phyloP scores from a whole-genome alignment of 2,888 invertebrate species.

The Scotopteryx bipunctaria region DNA sequence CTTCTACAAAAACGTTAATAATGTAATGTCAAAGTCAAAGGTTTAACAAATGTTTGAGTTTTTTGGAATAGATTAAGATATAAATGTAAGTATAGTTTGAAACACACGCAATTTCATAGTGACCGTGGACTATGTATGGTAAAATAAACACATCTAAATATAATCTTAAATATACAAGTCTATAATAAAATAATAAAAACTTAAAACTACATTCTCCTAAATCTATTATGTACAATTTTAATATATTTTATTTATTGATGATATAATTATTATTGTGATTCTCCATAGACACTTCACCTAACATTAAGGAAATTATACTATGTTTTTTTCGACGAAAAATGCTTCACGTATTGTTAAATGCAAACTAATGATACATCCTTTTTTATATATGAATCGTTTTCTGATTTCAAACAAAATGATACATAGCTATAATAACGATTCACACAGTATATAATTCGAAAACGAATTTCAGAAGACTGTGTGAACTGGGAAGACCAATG shows the following conservation, averaged over 20 bases:
- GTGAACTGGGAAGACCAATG: too few relatives aligned
- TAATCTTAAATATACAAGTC: slow-evolving; percentile 72
- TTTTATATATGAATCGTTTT: too few relatives aligned
- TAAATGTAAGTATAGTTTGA: too few relatives aligned
- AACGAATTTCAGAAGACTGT: too few relatives aligned
- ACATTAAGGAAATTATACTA: slow-evolving; percentile 24
- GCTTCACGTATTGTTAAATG: slow-evolving; percentile 17
- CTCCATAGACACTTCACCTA: slow-evolving; percentile 32
- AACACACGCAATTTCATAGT: slow-evolving; percentile 12
- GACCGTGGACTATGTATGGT: slow-evolving; percentile 50
- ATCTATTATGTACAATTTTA: slow-evolving; percentile 70
- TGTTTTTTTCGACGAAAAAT: slow-evolving; percentile 18
- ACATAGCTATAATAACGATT: too few relatives aligned
- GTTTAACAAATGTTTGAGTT: too few relatives aligned
- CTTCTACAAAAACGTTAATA: too few relatives aligned
- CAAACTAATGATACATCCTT: too few relatives aligned
- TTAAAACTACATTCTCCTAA: slow-evolving; percentile 54
- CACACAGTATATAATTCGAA: too few relatives aligned
- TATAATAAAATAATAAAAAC: slow-evolving; percentile 63
- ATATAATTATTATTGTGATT: slow-evolving; percentile 54
- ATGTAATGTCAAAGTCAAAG: too few relatives aligned
- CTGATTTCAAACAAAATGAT: too few relatives aligned
- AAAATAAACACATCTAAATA: slow-evolving; percentile 75
- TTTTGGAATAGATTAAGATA: too few relatives aligned
- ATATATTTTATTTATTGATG: slow-evolving; percentile 52